phyloP scores from a whole-genome alignment of 1,140 invertebrate genomes.

The Mamestra configurata region DNA sequence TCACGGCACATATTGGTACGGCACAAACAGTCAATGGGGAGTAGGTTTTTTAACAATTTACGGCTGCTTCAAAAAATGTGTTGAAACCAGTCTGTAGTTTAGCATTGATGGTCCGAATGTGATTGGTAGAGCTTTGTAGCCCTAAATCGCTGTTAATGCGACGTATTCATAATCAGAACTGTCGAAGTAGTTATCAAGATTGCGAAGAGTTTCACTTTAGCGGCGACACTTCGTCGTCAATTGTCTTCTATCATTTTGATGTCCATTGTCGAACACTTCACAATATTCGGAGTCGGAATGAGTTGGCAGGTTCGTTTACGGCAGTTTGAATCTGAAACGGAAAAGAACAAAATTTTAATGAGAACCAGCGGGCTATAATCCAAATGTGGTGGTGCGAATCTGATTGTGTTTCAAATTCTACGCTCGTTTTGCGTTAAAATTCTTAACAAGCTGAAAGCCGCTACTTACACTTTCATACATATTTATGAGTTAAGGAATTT shows the following conservation, averaged over 20 bases:
- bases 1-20: slow-evolving; percentile 91
- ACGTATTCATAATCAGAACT: slow-evolving; percentile 49
- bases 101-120: slow-evolving; percentile 89
- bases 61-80: slow-evolving; percentile 95
- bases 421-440: slow-evolving; percentile 1
- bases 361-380: slow-evolving; percentile 6
- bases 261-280: slow-evolving; percentile 42
- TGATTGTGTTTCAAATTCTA: slow-evolving; percentile 14
- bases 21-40: slow-evolving; percentile 64
- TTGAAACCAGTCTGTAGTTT: slow-evolving; percentile 95
- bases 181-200: slow-evolving; percentile 12
- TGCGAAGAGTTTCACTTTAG: slow-evolving; percentile 3
- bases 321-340: slow-evolving; percentile 39
- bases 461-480: slow-evolving; percentile 11
- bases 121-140: slow-evolving; percentile 68
- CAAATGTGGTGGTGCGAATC: slow-evolving; percentile 3
- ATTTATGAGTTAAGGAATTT: slow-evolving; percentile 8
- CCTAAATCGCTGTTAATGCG: slow-evolving; percentile 60
- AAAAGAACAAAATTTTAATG: slow-evolving; percentile 26
- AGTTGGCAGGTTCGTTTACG: slow-evolving; percentile 11
- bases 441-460: slow-evolving; percentile 21
- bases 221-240: slow-evolving; percentile 59
- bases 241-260: slow-evolving; percentile 79
- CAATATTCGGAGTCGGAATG: slow-evolving; percentile 2
- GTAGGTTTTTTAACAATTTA: slow-evolving; percentile 88